phyloP scores from a whole-genome alignment of 2,797 vertebrate species.

The Smutsia gigantea region DNA sequence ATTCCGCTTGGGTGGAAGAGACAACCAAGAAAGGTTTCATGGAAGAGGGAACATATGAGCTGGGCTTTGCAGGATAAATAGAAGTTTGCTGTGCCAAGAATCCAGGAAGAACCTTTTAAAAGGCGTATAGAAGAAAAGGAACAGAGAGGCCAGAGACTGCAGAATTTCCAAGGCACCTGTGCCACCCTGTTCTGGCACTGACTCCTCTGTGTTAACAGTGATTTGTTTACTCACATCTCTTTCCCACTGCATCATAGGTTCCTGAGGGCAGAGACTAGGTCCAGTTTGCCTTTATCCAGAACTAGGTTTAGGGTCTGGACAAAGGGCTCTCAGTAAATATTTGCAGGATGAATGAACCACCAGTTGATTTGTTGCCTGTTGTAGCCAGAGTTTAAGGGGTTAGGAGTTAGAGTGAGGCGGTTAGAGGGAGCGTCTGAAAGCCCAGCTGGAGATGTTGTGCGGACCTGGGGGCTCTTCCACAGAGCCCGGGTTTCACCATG shows the following conservation, averaged over 20 bases:
- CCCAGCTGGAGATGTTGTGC: no score
- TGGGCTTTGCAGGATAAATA: slow-evolving; percentile 18
- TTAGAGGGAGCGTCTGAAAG: background rate
- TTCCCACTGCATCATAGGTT: background rate
- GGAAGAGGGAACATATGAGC: background rate
- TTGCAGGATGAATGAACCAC: background rate
- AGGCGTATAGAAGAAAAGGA: background rate
- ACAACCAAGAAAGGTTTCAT: background rate
- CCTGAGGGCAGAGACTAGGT: background rate
- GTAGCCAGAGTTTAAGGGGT: background rate
- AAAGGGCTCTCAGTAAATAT: background rate
- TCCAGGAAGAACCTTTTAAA: background rate
- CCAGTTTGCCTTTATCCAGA: background rate
- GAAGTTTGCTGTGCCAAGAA: background rate
- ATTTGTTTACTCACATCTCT: background rate
- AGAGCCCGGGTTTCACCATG: background rate
- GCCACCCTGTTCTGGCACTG: background rate
- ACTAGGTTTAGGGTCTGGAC: background rate
- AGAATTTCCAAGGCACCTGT: background rate
- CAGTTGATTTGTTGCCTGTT: background rate
- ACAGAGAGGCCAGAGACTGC: background rate
- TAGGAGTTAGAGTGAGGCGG: background rate
- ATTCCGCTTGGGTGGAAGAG: background rate
- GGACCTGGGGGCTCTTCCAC: background rate
- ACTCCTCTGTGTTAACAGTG: background rate